Conservation (phyloP, 2,888 invertebrate genomes). For the Ectemnius cavifrons region DNA sequence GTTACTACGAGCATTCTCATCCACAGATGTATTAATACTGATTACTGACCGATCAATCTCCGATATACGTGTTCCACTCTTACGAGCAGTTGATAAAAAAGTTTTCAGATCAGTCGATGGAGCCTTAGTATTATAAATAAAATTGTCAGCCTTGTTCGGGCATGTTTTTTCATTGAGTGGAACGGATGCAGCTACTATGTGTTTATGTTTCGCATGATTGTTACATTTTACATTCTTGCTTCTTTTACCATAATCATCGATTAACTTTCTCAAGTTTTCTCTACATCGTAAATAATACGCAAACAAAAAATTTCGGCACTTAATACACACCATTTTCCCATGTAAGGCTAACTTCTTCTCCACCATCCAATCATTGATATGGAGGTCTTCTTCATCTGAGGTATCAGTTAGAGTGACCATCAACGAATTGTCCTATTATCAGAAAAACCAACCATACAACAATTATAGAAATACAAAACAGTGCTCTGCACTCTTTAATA, state of each 20-base stretch:
- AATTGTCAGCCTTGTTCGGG: too few relatives aligned
- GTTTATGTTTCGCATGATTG: too few relatives aligned
- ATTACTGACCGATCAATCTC: neutral
- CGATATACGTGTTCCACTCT: too few relatives aligned
- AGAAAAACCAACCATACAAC: constrained; percentile 9
- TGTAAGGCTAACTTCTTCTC: constrained; percentile 60
- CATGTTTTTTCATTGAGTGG: too few relatives aligned
- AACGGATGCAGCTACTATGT: too few relatives aligned
- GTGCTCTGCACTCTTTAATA: neutral
- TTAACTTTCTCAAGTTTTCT: neutral
- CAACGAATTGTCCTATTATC: constrained; percentile 69
- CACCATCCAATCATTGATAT: constrained; percentile 71
- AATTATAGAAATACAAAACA: constrained; percentile 15
- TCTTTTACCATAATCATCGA: neutral
- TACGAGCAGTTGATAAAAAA: too few relatives aligned
- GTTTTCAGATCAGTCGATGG: too few relatives aligned
- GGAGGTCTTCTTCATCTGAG: constrained; percentile 62
- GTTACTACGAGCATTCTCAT: neutral
- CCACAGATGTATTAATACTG: neutral
- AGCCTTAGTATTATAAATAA: too few relatives aligned
- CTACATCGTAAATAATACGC: constrained; percentile 42
- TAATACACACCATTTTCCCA: constrained; percentile 73
- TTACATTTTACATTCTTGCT: neutral
- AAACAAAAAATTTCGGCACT: constrained; percentile 59
- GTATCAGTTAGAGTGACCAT: constrained; percentile 67